These are phyloP conservation scores for Diachasma alloeum DNA, from an alignment of 1,140 invertebrate genomes.

Conservation along the genomic window DNA sequence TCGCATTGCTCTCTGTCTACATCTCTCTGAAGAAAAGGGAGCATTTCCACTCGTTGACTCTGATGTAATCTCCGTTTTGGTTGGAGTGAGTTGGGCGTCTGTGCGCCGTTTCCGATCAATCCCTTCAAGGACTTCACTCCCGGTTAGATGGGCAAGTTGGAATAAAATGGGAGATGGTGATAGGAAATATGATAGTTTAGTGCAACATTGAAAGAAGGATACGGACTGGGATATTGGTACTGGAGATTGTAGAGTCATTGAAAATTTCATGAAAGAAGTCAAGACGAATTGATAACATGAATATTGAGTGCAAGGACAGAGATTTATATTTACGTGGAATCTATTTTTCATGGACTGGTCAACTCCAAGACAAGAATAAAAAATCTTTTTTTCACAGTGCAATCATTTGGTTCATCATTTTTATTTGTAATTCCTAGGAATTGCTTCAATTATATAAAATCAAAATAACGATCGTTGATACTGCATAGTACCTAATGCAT, in stretches of 20 bases:
- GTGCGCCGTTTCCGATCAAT: conserved; percentile 35
- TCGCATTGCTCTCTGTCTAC: background rate
- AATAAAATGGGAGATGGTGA: conserved; percentile 32
- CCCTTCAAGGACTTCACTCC: conserved; percentile 37
- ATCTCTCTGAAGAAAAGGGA: background rate
- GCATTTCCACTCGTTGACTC: conserved; percentile 4
- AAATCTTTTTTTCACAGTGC: background rate
- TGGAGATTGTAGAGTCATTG: background rate
- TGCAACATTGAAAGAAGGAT: conserved; percentile 5
- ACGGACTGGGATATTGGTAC: background rate
- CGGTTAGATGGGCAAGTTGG: conserved; percentile 24
- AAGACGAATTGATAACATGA: too few species aligned
- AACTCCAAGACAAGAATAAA: background rate
- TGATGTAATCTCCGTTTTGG: conserved; percentile 31
- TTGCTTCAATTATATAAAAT: conserved; percentile 32
- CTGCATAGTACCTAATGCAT: conserved; percentile 22
- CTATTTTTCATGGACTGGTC: too few species aligned
- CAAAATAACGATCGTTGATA: conserved; percentile 18
- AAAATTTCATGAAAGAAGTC: too few species aligned
- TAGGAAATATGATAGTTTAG: conserved; percentile 1
- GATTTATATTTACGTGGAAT: too few species aligned
- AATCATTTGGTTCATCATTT: background rate
- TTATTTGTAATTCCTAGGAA: background rate
- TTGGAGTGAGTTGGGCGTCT: conserved; percentile 22
- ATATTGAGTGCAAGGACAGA: too few species aligned